Percentiles rank a stretch among this genome's conserved stretches.
These are phyloP conservation scores for Sterna hirundo DNA, from an alignment of 2,113 vertebrate genomes.

Conservation along the genomic window DNA sequence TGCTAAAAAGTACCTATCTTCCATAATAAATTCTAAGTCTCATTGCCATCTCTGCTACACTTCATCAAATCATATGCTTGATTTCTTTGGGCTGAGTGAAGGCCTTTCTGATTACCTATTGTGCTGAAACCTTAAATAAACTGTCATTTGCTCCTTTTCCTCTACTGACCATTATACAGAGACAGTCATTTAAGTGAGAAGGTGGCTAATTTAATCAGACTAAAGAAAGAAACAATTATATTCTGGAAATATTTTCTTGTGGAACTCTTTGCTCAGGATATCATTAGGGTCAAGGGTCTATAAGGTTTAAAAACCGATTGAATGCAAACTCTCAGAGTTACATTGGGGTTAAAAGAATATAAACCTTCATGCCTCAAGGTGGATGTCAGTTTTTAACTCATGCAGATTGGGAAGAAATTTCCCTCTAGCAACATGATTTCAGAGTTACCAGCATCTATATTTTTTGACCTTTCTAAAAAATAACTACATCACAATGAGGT, in stretches of 20 bases:
- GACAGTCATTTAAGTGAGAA: background rate
- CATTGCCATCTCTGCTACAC: background rate
- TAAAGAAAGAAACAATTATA: background rate
- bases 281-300: background rate
- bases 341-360: background rate
- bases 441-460: background rate
- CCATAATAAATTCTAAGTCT: background rate
- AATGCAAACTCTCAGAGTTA: background rate
- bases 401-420: background rate
- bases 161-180: background rate
- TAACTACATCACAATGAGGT: background rate
- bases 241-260: background rate
- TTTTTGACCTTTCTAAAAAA: background rate
- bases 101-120: constrained; percentile 8
- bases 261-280: background rate
- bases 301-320: background rate
- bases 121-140: background rate
- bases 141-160: background rate
- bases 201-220: background rate
- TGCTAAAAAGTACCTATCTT: background rate
- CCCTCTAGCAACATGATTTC: background rate
- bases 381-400: background rate
- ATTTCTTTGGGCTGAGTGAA: background rate
- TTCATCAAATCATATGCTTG: background rate
- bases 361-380: background rate